phyloP scores from a whole-genome alignment of 2,888 invertebrate species.

The Conops quadrifasciatus region DNA sequence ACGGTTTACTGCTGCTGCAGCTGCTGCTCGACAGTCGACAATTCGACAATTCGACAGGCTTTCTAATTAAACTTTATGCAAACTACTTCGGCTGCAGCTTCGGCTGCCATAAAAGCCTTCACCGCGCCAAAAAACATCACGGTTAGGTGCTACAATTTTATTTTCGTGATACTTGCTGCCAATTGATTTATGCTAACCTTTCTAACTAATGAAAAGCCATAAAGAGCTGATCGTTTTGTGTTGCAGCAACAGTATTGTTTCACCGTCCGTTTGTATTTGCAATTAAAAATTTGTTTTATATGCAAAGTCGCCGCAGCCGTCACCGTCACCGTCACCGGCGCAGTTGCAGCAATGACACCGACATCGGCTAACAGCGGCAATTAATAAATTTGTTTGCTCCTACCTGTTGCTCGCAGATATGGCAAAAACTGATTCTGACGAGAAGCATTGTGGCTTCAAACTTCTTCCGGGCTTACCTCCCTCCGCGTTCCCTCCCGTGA shows the following conservation, averaged over 20 bases:
- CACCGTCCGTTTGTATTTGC: background rate
- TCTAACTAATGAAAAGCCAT: background rate
- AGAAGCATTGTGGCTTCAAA: background rate
- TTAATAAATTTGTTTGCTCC: background rate
- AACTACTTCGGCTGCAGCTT: background rate
- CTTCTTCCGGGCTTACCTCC: background rate
- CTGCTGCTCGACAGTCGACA: too few relatives aligned
- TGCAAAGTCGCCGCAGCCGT: background rate
- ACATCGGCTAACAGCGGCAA: background rate
- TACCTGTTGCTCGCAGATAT: background rate
- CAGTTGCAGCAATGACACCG: background rate
- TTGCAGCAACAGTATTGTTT: background rate
- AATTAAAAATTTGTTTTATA: slow-evolving; percentile 8
- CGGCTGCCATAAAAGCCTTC: slow-evolving; percentile 3
- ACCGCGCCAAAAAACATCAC: background rate
- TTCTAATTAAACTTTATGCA: slow-evolving; percentile 39
- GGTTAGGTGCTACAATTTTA: background rate
- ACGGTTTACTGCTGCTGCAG: background rate
- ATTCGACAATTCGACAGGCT: slow-evolving; percentile 24
- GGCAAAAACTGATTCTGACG: background rate
- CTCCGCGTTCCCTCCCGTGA: background rate
- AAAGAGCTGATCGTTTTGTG: background rate
- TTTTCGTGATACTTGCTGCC: background rate
- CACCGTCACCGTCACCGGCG: background rate
- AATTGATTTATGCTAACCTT: slow-evolving; percentile 23